Evolutionary conservation across 2,888 invertebrate genomes (phyloP), one percentile per base, ranked within the genome.

Genomic region (Caenorhabditis imperialis): DNA sequence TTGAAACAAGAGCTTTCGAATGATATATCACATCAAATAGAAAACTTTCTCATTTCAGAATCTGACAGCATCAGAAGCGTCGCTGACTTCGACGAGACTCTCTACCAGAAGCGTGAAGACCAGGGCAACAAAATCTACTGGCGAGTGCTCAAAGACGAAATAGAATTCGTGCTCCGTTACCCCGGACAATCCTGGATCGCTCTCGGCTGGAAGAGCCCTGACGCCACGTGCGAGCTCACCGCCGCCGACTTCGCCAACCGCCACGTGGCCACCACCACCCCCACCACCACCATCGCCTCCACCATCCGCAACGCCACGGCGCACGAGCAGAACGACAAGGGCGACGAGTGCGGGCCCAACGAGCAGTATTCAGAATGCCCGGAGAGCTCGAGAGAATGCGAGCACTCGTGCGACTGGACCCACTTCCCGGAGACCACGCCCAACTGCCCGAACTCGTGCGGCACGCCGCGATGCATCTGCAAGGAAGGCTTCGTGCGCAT

Each of bases 161-260:
- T 96, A 25, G 96, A 96, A 89, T 91, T 95, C 23, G 92, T 95
- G 0, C 91, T 96, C 89, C 92, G 93, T 50, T 94, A 93, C n/a
- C 94, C 95, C 82, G 92, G 94, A 1, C 93, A 93, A 0, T 93
- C 94, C 14, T 97, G 94, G 90, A 93, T 92, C 3, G 94, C 93
- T 7, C 82, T 97, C 6, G 97, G 97, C n/a, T 97, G 96, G 96
- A 91, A 96, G 61, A 95, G 96, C 0, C 74, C 75, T 10, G 75
- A 77, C 22, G 65, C 72, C 25, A 61, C 67, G 3, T 80, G 80
- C 40, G 61, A 71, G 5, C n/a, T 67, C 6, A 58, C 69, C 2
- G 51, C 67, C 3, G 54, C 45, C 14, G 73, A 73, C 35, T 73
- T 73, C 45, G 20, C 45, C n/a, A 58, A 58, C 20, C 8, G 62